These are phyloP conservation scores for Chondrosia reniformis DNA, from an alignment of 37 sponge, comb jelly and placozoan species.

Conservation along the genomic window DNA sequence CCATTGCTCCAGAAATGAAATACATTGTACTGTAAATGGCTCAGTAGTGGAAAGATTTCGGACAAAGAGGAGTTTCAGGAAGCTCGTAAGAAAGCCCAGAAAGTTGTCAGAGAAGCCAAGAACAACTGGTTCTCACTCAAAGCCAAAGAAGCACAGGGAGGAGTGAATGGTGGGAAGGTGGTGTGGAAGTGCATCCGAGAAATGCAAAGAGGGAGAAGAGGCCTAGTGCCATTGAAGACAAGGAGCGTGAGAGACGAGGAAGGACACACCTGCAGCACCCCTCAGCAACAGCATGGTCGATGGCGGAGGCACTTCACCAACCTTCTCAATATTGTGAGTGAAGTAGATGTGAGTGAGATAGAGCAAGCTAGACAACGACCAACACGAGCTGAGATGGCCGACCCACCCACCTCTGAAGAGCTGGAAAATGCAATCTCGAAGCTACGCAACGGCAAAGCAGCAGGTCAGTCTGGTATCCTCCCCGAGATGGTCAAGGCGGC, in stretches of 20 bases:
- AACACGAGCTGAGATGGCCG: not conserved
- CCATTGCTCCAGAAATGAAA: not conserved
- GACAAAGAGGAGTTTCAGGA: not conserved
- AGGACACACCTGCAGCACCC: not conserved
- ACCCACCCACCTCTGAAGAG: not conserved
- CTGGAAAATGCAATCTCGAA: not conserved
- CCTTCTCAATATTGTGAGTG: constrained; percentile 2
- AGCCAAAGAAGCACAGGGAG: not conserved
- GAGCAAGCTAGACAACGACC: not conserved
- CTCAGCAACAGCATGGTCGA: constrained; percentile 1
- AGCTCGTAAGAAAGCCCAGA: not conserved
- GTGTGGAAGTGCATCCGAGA: not conserved
- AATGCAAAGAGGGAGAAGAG: not conserved
- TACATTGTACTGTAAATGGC: not conserved
- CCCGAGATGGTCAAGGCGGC: no score
- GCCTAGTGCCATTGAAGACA: not conserved
- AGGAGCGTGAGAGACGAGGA: not conserved
- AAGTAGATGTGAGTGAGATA: not conserved
- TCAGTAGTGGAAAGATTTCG: not conserved
- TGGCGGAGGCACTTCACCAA: not conserved
- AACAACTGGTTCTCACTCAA: no score
- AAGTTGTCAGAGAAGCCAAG: no score
- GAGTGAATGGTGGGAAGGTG: not conserved
- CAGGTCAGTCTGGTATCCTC: no score
- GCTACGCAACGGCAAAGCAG: not conserved